Percentiles rank a stretch among this genome's conserved stretches.
Conservation (phyloP, 2,113 vertebrate species). For the Corapipo altera region DNA sequence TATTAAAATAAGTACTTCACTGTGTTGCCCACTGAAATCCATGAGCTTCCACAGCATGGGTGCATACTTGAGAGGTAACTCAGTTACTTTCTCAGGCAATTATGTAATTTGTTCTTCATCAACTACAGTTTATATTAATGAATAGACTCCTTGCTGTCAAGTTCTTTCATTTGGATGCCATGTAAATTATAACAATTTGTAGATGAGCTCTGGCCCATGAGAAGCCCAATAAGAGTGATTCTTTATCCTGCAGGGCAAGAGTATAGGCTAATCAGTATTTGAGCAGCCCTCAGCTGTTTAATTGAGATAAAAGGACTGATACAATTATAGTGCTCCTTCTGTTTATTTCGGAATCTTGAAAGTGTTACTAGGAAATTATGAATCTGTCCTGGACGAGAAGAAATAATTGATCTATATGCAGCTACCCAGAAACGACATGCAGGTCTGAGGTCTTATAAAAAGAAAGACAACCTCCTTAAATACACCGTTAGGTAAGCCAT, state of each 20-base stretch:
- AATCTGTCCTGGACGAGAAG: not conserved
- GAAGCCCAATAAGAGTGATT: not conserved
- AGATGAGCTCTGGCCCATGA: constrained; percentile 2
- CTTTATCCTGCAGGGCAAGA: not conserved
- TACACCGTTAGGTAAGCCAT: not conserved
- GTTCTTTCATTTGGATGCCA: not conserved
- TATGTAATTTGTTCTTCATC: constrained; percentile 47
- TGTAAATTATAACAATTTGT: constrained; percentile 20
- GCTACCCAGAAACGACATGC: not conserved
- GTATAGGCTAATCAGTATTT: constrained; percentile 4
- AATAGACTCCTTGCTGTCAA: constrained; percentile 31
- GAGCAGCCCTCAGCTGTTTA: not conserved
- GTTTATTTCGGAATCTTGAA: constrained; percentile 8
- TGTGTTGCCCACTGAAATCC: constrained; percentile 8
- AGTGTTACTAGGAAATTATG: not conserved
- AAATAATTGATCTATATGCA: not conserved
- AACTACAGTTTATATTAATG: constrained; percentile 40
- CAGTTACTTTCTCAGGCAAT: constrained; percentile 29
- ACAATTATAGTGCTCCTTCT: not conserved
- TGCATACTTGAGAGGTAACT: constrained; percentile 10
- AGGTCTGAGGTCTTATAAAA: not conserved
- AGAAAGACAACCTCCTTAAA: not conserved
- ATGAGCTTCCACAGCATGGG: constrained; percentile 28
- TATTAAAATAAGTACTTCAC: constrained; percentile 18
- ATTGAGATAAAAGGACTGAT: constrained; percentile 5